Evolutionary conservation across 2,113 vertebrate genomes (phyloP).

Genomic region (Pygathrix nemaeus): DNA sequence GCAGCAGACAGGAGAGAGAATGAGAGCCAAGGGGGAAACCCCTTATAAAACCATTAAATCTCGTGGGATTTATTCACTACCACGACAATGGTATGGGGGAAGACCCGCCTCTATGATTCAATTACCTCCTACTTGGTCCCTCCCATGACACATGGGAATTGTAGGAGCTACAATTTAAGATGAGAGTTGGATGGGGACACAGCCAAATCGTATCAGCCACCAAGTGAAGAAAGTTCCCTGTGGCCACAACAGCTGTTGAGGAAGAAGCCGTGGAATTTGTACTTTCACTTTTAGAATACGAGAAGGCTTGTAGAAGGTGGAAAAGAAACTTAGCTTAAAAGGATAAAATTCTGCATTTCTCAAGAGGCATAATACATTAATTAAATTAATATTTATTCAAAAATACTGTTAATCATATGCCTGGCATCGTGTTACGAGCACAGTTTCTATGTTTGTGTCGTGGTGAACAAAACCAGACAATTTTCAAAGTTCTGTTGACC

Average conservation of each 20-base stretch:
- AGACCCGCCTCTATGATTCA: too few species aligned
- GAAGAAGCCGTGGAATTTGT: background rate
- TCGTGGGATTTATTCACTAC: too few species aligned
- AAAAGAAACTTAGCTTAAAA: background rate
- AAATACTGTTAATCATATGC: background rate
- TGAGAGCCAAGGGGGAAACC: too few species aligned
- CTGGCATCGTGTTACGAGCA: background rate
- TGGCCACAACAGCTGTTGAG: background rate
- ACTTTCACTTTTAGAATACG: background rate
- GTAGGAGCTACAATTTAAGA: too few species aligned
- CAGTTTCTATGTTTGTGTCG: background rate
- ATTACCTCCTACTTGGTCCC: too few species aligned
- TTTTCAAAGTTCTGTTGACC: background rate
- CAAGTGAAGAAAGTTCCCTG: background rate
- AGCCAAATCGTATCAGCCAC: too few species aligned
- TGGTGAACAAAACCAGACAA: background rate
- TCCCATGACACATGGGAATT: too few species aligned
- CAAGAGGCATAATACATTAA: background rate
- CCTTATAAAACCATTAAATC: too few species aligned
- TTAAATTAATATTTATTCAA: background rate
- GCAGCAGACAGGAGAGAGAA: too few species aligned
- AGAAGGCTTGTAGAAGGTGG: background rate
- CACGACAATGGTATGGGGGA: too few species aligned
- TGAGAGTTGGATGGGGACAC: too few species aligned
- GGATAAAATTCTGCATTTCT: background rate